Evolutionary conservation across 2,113 vertebrate genomes (phyloP), one percentile per base, ranked within the genome.

Genomic region (Austrofundulus limnaeus): DNA sequence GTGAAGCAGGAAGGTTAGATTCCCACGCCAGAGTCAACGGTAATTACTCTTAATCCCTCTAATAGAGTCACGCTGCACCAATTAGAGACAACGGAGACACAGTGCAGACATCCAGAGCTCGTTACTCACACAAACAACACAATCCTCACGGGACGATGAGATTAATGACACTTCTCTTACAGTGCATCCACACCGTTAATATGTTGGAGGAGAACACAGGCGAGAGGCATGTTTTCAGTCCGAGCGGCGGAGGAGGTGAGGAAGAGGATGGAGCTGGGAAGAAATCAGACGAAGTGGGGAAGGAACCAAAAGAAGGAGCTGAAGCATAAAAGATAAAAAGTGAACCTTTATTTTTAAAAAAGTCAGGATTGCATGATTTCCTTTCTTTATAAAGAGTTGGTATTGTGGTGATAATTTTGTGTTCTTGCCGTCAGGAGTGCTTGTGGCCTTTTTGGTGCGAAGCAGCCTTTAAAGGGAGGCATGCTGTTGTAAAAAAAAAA

Each of bases 111-210:
- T 78, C 72, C 28, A 37, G 76, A 86, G 71, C 83, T 85, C 82
- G 87, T 90, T 85, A 85, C 80, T 82, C 75, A 88, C 46, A 58
- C 70, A 84, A 82, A 85, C 83, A 81, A 72, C 80, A 37, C 64
- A 16, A 60, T 56, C 77, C 82, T 81, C 76, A 1, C 10, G 52
- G 78, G 84, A 84, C 60, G 24, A 12, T 13, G 63, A 87, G 83
- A 89, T 83, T 72, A 81, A 85, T 85, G 80, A 67, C 61, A 19
- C 39, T 58, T 56, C 55, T 68, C 78, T 68, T 79, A 74, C 61
- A 59, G 70, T 58, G 38, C 68, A 62, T 68, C 63, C 52, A 23
- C 48, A 41, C 28, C n/a, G 31, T 42, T 60, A 9, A 49, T 23
- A 57, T 67, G 69, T 80, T 47, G 73, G 17, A 47, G 61, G 46